These are phyloP conservation scores for Zygogramma bicolorata DNA, from an alignment of 2,888 invertebrate genomes.

Conservation along the genomic window DNA sequence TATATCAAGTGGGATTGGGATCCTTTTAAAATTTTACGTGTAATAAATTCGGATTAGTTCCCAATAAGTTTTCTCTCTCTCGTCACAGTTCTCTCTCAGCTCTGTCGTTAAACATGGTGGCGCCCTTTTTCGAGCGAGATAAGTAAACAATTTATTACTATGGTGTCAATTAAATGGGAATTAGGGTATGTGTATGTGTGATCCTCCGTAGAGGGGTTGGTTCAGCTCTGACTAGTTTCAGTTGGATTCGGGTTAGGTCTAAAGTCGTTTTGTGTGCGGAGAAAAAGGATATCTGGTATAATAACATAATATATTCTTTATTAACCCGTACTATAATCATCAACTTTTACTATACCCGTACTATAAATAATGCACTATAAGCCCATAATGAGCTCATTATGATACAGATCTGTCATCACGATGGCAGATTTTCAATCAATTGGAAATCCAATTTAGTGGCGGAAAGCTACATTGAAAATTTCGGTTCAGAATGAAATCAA, in stretches of 20 bases:
- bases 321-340: no score
- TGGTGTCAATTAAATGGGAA: conserved; percentile 19
- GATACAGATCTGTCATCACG: no score
- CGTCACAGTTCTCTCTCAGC: conserved; percentile 20
- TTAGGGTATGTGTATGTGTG: conserved; percentile 13
- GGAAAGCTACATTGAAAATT: no score
- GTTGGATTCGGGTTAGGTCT: background rate
- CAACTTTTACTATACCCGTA: no score
- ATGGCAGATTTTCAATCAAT: no score
- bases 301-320: no score
- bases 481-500: no score
- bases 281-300: no score
- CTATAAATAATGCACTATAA: no score
- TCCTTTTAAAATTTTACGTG: conserved; percentile 61
- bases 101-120: background rate
- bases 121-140: background rate
- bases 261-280: no score
- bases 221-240: background rate
- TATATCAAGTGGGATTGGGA: conserved; percentile 59
- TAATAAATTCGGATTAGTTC: conserved; percentile 59
- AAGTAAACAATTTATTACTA: conserved; percentile 19
- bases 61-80: conserved; percentile 47
- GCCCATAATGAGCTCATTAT: no score
- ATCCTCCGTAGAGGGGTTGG: background rate
- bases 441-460: no score